Conservation (phyloP, 1,140 invertebrate genomes). For the Rhagoletis pomonella region DNA sequence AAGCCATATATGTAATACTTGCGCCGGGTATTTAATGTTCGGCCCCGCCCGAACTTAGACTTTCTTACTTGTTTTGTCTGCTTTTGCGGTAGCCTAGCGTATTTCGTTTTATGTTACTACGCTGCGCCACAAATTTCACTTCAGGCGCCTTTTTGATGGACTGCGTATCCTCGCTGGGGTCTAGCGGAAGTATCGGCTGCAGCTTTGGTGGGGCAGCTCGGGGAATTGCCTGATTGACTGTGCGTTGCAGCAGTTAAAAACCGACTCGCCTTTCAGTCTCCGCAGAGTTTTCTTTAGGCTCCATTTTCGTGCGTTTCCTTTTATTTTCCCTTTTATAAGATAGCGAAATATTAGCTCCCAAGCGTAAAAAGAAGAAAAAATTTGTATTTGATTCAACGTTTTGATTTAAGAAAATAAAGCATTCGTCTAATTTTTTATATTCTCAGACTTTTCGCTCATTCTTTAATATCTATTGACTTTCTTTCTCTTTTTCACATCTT, state of each 20-base stretch:
- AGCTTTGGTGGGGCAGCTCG: background rate
- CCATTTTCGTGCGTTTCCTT: background rate
- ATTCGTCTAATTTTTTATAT: too few relatives aligned
- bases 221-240: constrained; percentile 42
- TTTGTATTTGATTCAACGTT: too few relatives aligned
- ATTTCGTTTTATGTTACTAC: constrained; percentile 9
- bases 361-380: background rate
- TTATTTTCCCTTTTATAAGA: background rate
- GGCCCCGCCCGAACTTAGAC: too few relatives aligned
- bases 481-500: too few relatives aligned
- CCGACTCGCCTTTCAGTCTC: background rate
- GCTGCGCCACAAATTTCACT: constrained; percentile 34
- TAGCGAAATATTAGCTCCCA: background rate
- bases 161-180: background rate
- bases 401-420: too few relatives aligned
- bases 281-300: background rate
- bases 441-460: too few relatives aligned
- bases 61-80: too few relatives aligned
- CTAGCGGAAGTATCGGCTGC: background rate
- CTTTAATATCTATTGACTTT: too few relatives aligned
- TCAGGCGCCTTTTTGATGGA: constrained; percentile 25
- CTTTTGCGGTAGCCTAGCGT: constrained; percentile 11
- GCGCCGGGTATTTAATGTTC: too few relatives aligned
- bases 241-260: background rate
- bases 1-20: too few relatives aligned